A percentile compares a stretch with the other conserved stretches of the same genome.
phyloP scores from a whole-genome alignment of 2,888 invertebrate genomes.

The Caenorhabditis virilis region DNA sequence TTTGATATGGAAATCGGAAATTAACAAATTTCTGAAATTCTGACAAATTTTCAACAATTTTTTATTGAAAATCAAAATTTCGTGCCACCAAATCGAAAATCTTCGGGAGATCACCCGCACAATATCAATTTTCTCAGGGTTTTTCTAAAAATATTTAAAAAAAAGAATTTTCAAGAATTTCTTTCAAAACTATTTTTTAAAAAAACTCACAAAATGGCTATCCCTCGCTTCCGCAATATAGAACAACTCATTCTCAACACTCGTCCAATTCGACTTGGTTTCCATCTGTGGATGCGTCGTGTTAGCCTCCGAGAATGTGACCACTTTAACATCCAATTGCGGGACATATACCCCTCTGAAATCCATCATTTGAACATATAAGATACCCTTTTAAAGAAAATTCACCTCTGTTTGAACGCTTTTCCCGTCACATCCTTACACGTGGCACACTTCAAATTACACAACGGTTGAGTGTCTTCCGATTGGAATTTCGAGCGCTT shows the following conservation, averaged over 20 bases:
- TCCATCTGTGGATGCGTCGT: neutral
- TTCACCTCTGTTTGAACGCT: slow-evolving; percentile 28
- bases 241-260: slow-evolving; percentile 17
- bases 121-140: neutral
- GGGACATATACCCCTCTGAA: slow-evolving; percentile 37
- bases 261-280: slow-evolving; percentile 15
- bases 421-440: slow-evolving; percentile 17
- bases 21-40: neutral
- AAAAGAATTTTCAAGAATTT: neutral
- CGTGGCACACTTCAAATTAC: slow-evolving; percentile 7
- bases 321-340: slow-evolving; percentile 9
- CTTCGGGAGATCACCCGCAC: too few relatives aligned
- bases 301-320: slow-evolving; percentile 2
- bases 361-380: too few relatives aligned
- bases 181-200: neutral
- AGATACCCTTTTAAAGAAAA: neutral
- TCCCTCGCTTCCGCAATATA: slow-evolving; percentile 9
- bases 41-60: too few relatives aligned
- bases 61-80: too few relatives aligned
- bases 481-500: slow-evolving; percentile 5
- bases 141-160: neutral
- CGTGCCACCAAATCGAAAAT: too few relatives aligned
- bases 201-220: slow-evolving; percentile 3
- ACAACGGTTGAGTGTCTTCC: slow-evolving; percentile 18
- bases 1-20: neutral